These are phyloP conservation scores for Pyxicephalus adspersus DNA, from an alignment of 2,113 vertebrate genomes.

Conservation along the genomic window DNA sequence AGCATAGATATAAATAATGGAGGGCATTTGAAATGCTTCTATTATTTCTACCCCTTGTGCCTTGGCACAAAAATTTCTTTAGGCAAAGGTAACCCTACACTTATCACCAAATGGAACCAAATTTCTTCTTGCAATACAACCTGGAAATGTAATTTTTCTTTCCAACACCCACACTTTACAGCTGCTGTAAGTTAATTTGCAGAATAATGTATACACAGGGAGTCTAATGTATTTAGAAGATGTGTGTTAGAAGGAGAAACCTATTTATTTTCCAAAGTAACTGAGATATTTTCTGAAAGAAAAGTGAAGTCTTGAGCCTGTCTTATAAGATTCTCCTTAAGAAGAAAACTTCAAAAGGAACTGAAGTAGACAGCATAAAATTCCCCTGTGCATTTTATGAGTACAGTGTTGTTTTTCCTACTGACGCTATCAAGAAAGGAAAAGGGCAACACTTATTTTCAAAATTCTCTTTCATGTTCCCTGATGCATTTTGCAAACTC, in stretches of 20 bases:
- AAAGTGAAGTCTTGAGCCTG: conserved; percentile 44
- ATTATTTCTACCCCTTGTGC: too few relatives aligned
- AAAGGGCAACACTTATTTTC: conserved; percentile 35
- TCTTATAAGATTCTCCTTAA: conserved; percentile 52
- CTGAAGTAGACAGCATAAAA: conserved; percentile 41
- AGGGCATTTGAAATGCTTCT: too few relatives aligned
- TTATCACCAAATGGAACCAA: too few relatives aligned
- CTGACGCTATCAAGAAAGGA: conserved; percentile 36
- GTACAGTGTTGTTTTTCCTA: conserved; percentile 25
- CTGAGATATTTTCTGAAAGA: conserved; percentile 33
- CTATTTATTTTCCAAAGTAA: conserved; percentile 46
- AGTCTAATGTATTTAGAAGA: background rate
- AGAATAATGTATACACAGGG: background rate
- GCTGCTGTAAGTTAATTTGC: background rate
- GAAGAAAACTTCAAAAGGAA: conserved; percentile 61
- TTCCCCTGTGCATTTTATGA: conserved; percentile 49
- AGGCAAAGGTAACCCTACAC: too few relatives aligned
- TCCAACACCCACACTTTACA: too few relatives aligned
- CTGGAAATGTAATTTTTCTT: too few relatives aligned
- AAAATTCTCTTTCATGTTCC: conserved; percentile 48
- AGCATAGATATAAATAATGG: too few relatives aligned
- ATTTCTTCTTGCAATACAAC: too few relatives aligned
- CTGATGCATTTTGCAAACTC: conserved; percentile 52
- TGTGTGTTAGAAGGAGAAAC: background rate
- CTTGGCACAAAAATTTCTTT: too few relatives aligned